Evolutionary conservation across 2,797 vertebrate genomes (phyloP), one percentile per base, ranked within the genome.

Genomic region (Mergus octosetaceus): DNA sequence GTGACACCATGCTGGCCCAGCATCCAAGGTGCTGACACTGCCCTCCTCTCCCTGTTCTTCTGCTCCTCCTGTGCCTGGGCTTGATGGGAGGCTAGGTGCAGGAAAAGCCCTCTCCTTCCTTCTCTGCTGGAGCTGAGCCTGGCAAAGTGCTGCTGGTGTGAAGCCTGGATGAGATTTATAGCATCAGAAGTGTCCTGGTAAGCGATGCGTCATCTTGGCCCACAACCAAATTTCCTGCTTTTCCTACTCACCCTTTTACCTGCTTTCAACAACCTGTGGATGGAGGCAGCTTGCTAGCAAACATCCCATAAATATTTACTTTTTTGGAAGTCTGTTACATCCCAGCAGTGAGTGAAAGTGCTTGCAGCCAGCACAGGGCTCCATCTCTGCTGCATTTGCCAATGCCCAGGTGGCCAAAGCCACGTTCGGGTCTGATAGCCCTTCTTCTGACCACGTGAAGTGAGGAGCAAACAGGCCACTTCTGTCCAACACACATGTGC

Each of bases 1-100:
- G 61, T 73, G 69, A 85, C 0, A 9, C 74, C 93, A 94, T 96
- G 80, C 60, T 94, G 70, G 2, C 15, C 32, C 20, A 24, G 25
- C 0, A 5, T 17, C 45, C 0, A 0, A 16, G 36, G 7, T 49
- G 34, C 30, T 28, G 20, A 32, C 11, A 1, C 22, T 57, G 77
- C 19, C 53, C 68, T 58, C 51, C 83, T 39, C 69, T 61, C 32
- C n/a, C 28, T 72, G 27, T 20, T 72, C 4, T 13, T 49, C 62
- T 57, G 13, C 25, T 81, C 8, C 45, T 75, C 64, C 41, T 2
- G 28, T 5, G 0, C 22, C 28, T 10, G 43, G 2, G 13, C 66
- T 65, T 36, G 25, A 41, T 1, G 0, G 6, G 11, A 10, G 58
- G 10, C 38, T 56, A 14, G 3, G 38, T 5, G 18, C 25, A 32